Base-by-base conservation (phyloP, 2,888 invertebrate genomes). In the Dicroscelio sp. region DNA sequence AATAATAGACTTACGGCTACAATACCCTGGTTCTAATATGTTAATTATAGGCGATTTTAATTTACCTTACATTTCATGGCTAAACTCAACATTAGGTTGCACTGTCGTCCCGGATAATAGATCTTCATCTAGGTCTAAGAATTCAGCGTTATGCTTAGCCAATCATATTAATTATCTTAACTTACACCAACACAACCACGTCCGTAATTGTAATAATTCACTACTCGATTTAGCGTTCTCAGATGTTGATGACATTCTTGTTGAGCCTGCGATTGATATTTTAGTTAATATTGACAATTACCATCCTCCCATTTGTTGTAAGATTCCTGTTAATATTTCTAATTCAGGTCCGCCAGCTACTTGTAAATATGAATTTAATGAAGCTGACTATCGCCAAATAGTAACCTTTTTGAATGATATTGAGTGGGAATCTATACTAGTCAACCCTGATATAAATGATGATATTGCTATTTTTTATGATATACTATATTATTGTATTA, bases 11-110 rank as follows among this genome's bases (percentile, higher is more conserved):
- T 12, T 75, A 4, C 14, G 20, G 31, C 12, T 33, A n/a, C 20
- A 75, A 5, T 55, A 33, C n/a, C 75, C 30, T 17, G 5, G 5
- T 30, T 27, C 31, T 30, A 3, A 75, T 55, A 23, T 75, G 5
- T 33, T 75, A 14, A 20, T 75, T 25, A 31, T 55, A 31, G 75
- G 75, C n/a, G 75, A 75, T 25, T 75, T 75, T 75, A 75, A 75
- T 55, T 33, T 75, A 33, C 75, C 75, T 2, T 30, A 52, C 55
- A 12, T 5, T 25, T 12, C 4, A 2, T 75, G 75, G 75, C 71
- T 27, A 25, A 71, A 71, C 71, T 20, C 71, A 20, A 38, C 38
- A 5, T 31, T 69, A 31, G 69, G 69, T 23, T 69, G 38, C 14
- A 38, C 69, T 12, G 65, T 65, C n/a, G 30, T 30, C 27, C n/a